Evolutionary conservation across 64 coral and sea anemone species (phyloP).

Genomic region (Trachythela sp.): DNA sequence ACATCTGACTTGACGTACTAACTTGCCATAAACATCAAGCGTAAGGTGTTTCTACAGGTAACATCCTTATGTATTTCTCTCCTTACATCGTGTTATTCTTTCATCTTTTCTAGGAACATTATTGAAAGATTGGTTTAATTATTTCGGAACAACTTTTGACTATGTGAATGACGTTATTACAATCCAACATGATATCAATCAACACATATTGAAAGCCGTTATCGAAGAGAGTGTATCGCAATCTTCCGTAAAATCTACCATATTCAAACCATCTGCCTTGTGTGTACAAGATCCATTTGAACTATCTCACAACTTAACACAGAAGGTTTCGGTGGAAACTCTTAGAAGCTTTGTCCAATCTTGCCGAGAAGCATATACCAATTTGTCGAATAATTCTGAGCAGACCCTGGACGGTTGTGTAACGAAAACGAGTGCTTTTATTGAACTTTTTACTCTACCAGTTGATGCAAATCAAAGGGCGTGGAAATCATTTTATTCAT

Average conservation of each 20-base stretch:
- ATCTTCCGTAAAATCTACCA: not conserved
- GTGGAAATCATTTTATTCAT: not conserved
- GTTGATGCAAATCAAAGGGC: not conserved
- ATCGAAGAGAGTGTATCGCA: not conserved
- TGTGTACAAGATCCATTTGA: conserved; percentile 97
- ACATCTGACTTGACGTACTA: no score
- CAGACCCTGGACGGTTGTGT: not conserved
- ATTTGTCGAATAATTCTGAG: not conserved
- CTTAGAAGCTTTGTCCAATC: conserved; percentile 61
- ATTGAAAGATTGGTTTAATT: conserved; percentile 67
- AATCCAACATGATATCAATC: not conserved
- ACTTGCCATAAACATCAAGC: no score
- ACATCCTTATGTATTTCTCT: no score
- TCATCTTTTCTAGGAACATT: conserved; percentile 38
- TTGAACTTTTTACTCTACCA: not conserved
- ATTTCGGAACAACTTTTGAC: conserved; percentile 48
- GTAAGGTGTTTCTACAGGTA: no score
- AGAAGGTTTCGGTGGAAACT: conserved; percentile 41
- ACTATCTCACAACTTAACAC: conserved; percentile 77
- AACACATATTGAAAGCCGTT: not conserved
- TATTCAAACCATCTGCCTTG: conserved; percentile 60
- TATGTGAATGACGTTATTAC: conserved; percentile 66
- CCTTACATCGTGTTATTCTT: no score
- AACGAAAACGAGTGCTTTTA: not conserved
- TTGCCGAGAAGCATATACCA: conserved; percentile 51